A percentile compares a stretch with the other conserved stretches of the same genome.
Conservation (phyloP, 2,797 vertebrate genomes). For the Myripristis jacobus region DNA sequence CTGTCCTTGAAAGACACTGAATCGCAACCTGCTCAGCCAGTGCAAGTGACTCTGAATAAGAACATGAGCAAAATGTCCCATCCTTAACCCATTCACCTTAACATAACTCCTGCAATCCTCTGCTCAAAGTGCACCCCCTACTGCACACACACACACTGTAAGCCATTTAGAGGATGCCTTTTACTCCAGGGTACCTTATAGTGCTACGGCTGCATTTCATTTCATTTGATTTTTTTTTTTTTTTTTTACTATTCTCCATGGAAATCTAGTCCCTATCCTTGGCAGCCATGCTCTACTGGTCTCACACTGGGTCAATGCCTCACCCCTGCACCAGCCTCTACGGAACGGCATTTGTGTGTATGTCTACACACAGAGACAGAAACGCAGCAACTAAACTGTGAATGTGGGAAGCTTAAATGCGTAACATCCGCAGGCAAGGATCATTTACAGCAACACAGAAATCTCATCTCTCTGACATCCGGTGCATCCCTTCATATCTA, state of each 20-base stretch:
- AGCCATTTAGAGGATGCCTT: neutral
- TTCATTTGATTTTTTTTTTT: no score
- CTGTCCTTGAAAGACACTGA: no score
- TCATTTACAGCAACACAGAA: constrained; percentile 62
- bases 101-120: no score
- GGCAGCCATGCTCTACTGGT: neutral
- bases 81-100: no score
- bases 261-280: neutral
- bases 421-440: constrained; percentile 40
- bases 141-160: neutral
- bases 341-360: neutral
- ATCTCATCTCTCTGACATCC: constrained; percentile 58
- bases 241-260: neutral
- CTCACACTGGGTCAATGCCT: constrained; percentile 1
- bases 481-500: constrained; percentile 30
- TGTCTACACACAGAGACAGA: neutral
- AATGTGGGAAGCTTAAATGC: constrained; percentile 43
- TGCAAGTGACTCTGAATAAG: no score
- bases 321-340: neutral
- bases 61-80: no score
- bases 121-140: no score
- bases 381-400: constrained; percentile 11
- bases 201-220: no score
- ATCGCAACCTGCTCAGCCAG: no score
- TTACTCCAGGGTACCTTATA: no score